Conservation (phyloP, 2,113 vertebrate genomes). For the Oceanites oceanicus region DNA sequence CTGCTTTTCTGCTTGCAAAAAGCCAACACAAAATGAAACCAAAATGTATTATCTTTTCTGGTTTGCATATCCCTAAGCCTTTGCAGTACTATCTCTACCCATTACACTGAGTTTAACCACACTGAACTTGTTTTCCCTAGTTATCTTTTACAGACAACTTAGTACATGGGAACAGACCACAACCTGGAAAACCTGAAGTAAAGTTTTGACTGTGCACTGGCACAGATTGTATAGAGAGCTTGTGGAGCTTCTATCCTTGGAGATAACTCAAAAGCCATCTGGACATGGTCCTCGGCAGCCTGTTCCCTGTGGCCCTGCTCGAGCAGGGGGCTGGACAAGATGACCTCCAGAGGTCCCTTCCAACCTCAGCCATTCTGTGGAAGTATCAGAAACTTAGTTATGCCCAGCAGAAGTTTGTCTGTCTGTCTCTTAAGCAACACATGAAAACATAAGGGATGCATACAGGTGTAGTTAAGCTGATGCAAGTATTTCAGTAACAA, state of each 20-base stretch:
- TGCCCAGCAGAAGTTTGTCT: not conserved
- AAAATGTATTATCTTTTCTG: rapidly evolving
- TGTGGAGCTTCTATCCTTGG: not conserved
- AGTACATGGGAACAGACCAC: not conserved
- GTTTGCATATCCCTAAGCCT: not conserved
- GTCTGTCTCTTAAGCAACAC: not conserved
- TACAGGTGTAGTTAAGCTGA: not conserved
- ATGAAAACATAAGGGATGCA: not conserved
- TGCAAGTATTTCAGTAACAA: not conserved
- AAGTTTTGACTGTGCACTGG: not conserved
- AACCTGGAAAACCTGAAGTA: not conserved
- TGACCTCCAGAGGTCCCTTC: not conserved
- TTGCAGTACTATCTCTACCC: not conserved
- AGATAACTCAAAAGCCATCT: not conserved
- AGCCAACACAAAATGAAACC: not conserved
- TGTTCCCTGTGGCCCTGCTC: not conserved
- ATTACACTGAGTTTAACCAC: not conserved
- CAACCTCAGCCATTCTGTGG: not conserved
- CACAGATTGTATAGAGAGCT: not conserved
- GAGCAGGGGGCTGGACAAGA: not conserved
- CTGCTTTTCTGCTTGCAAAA: not conserved
- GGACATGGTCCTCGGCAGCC: not conserved
- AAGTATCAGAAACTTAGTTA: not conserved
- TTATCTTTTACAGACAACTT: not conserved
- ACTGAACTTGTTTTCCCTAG: not conserved